Evolutionary conservation across 2,113 vertebrate species (phyloP).

Genomic region (Turdus rufiventris): DNA sequence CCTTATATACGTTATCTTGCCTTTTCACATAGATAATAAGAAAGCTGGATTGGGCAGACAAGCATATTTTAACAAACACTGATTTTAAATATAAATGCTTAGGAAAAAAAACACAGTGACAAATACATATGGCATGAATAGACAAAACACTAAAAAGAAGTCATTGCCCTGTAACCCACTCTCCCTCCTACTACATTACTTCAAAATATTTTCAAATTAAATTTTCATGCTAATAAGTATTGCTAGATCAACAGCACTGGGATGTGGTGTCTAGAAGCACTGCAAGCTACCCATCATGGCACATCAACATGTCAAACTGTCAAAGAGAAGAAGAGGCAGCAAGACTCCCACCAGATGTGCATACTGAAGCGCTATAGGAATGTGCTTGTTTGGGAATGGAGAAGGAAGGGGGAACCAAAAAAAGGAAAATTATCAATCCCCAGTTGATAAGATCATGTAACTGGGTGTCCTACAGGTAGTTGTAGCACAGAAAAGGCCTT

Average conservation of each 20-base stretch:
- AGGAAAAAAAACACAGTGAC: background rate
- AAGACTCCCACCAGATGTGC: background rate
- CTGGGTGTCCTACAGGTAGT: background rate
- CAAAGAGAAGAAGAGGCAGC: background rate
- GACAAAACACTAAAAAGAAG: background rate
- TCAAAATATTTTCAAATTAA: background rate
- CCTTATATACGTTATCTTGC: background rate
- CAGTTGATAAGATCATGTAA: constrained; percentile 1
- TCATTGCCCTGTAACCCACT: background rate
- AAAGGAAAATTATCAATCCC: background rate
- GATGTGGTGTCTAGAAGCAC: background rate
- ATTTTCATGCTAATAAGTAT: constrained; percentile 19
- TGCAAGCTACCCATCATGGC: background rate
- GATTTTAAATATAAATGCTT: constrained; percentile 11
- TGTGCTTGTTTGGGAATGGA: background rate
- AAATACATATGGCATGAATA: background rate
- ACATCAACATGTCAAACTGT: background rate
- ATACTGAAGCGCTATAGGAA: constrained; percentile 45
- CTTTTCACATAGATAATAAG: constrained; percentile 16
- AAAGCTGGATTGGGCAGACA: background rate
- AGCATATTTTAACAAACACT: background rate
- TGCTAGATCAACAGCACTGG: constrained; percentile 12
- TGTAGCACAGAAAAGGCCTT: background rate
- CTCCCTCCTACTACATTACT: background rate
- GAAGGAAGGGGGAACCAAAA: background rate